Evolutionary conservation across 2,888 invertebrate genomes (phyloP).

Genomic region (Drosophila borborema): DNA sequence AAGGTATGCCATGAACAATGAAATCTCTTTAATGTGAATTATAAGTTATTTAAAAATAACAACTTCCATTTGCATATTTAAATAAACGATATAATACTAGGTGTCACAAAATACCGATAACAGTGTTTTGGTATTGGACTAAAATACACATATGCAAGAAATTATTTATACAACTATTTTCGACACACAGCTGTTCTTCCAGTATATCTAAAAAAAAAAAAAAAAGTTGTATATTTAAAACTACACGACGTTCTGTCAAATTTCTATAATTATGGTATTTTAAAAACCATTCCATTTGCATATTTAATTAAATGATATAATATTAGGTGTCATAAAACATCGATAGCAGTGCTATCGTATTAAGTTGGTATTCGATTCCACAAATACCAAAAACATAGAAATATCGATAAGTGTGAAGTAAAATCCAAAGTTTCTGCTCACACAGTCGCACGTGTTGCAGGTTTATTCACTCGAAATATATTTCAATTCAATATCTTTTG

Average conservation of each 20-base stretch:
- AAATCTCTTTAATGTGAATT: not conserved
- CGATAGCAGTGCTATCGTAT: not conserved
- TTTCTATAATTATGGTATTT: not conserved
- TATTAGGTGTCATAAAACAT: not conserved
- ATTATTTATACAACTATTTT: no score
- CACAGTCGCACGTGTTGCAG: slow-evolving; percentile 46
- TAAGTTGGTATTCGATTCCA: not conserved
- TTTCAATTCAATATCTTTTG: not conserved
- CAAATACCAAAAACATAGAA: not conserved
- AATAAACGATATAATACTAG: slow-evolving; percentile 16
- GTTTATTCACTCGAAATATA: slow-evolving; percentile 8
- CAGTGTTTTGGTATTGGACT: not conserved
- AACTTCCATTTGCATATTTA: not conserved
- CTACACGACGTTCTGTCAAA: no score
- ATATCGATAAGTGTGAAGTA: not conserved
- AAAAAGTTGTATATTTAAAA: no score
- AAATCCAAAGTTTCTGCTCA: not conserved
- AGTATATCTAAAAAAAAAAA: no score
- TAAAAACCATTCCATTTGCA: not conserved
- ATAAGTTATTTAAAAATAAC: not conserved
- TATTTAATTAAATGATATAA: slow-evolving; percentile 16
- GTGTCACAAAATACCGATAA: slow-evolving; percentile 1
- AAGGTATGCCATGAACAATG: not conserved
- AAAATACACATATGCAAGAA: no score
- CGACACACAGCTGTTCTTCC: no score